phyloP scores from a whole-genome alignment of 2,113 vertebrate genomes.

The Heloderma charlesbogerti region DNA sequence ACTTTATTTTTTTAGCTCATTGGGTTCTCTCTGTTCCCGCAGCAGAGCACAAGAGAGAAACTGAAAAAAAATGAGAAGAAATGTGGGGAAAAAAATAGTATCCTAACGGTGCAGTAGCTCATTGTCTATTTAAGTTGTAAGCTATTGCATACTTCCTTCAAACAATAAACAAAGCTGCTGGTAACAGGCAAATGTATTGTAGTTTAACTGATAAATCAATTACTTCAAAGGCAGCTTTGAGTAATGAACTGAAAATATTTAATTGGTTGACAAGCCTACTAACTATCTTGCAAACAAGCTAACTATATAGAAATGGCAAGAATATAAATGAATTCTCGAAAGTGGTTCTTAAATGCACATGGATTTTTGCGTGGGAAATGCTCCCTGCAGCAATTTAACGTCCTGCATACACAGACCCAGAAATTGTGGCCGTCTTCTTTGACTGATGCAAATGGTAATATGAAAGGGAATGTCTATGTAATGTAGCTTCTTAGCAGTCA shows the following conservation, averaged over 20 bases:
- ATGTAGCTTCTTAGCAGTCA: not conserved
- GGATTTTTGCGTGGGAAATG: not conserved
- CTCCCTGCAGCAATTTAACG: not conserved
- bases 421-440: not conserved
- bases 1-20: not conserved
- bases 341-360: not conserved
- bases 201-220: not conserved
- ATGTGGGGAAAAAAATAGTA: not conserved
- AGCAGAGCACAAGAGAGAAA: not conserved
- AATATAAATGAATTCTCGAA: not conserved
- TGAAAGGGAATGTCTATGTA: not conserved
- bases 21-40: not conserved
- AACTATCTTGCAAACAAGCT: not conserved
- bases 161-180: not conserved
- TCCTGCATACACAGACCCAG: not conserved
- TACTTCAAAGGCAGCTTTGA: not conserved
- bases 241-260: not conserved
- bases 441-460: not conserved
- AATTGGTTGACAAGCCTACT: conserved; percentile 1
- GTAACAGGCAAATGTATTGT: not conserved
- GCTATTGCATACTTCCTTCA: not conserved
- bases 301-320: not conserved
- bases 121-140: not conserved
- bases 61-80: not conserved
- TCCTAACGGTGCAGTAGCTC: not conserved